phyloP scores from a whole-genome alignment of 1,140 invertebrate genomes.

The Himalopsyche phryganea region DNA sequence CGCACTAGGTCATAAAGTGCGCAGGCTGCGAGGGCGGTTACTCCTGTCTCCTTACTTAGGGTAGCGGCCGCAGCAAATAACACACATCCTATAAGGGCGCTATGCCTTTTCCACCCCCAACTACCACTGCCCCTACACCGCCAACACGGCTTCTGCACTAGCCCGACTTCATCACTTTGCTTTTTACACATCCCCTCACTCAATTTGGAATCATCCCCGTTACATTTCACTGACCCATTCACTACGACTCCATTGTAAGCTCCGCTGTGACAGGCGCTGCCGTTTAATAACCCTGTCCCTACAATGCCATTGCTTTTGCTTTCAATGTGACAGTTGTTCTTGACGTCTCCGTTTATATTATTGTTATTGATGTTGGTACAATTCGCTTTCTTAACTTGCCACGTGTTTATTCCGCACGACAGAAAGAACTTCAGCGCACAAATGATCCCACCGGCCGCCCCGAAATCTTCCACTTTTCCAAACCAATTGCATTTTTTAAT shows the following conservation, averaged over 20 bases:
- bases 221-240: constrained; percentile 28
- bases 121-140: constrained; percentile 45
- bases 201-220: constrained; percentile 32
- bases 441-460: constrained; percentile 24
- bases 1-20: constrained; percentile 68
- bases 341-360: constrained; percentile 22
- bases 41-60: constrained; percentile 87
- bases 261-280: constrained; percentile 2
- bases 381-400: constrained; percentile 23
- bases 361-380: constrained; percentile 17
- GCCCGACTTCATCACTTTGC: constrained; percentile 19
- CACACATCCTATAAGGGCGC: constrained; percentile 58
- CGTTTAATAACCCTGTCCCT: neutral
- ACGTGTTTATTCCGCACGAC: constrained; percentile 28
- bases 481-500: constrained; percentile 32
- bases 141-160: constrained; percentile 36
- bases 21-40: constrained; percentile 86
- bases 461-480: constrained; percentile 28
- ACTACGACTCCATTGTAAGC: constrained; percentile 11
- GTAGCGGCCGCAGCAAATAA: constrained; percentile 66
- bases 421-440: constrained; percentile 31
- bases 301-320: constrained; percentile 20
- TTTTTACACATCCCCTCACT: constrained; percentile 31
- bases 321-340: constrained; percentile 13
- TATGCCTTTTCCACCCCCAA: constrained; percentile 49